Evolutionary conservation across 2,888 invertebrate species (phyloP).

Genomic region (Lacanobia oleracea): DNA sequence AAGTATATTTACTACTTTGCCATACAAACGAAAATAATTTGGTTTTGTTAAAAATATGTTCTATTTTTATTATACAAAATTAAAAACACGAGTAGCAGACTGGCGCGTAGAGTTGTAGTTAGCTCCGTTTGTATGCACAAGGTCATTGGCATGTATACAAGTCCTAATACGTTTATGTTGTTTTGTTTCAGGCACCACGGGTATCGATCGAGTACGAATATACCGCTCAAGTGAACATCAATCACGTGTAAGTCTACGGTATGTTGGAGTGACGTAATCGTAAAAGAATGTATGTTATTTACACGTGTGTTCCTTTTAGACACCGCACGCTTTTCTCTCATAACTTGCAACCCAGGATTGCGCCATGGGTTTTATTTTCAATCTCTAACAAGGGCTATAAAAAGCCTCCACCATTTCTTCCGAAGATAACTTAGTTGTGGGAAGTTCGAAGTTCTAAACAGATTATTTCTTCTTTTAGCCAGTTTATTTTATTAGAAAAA

Average conservation of each 20-base stretch:
- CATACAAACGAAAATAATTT: too few relatives aligned
- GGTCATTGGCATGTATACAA: too few relatives aligned
- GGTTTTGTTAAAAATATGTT: too few relatives aligned
- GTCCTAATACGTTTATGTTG: neutral
- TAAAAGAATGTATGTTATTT: neutral
- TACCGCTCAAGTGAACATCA: constrained; percentile 6
- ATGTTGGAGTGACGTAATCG: constrained; percentile 15
- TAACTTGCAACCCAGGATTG: constrained; percentile 16
- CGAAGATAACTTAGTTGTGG: constrained; percentile 35
- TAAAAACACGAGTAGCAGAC: too few relatives aligned
- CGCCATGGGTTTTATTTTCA: constrained; percentile 49
- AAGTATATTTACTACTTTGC: too few relatives aligned
- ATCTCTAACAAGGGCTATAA: constrained; percentile 47
- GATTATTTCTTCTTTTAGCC: constrained; percentile 26
- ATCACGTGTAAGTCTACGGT: neutral
- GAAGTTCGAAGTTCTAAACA: constrained; percentile 40
- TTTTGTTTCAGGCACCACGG: neutral
- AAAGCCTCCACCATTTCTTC: constrained; percentile 35
- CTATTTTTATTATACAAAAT: too few relatives aligned
- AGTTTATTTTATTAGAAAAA: constrained; percentile 27
- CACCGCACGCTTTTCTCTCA: constrained; percentile 20
- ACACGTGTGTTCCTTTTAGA: neutral
- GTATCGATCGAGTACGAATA: constrained; percentile 14
- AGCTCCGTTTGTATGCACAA: too few relatives aligned
- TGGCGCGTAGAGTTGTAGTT: too few relatives aligned